Evolutionary conservation across 1,140 invertebrate species (phyloP), one percentile per base, ranked within the genome.

Genomic region (Atopsyche davidsoni): DNA sequence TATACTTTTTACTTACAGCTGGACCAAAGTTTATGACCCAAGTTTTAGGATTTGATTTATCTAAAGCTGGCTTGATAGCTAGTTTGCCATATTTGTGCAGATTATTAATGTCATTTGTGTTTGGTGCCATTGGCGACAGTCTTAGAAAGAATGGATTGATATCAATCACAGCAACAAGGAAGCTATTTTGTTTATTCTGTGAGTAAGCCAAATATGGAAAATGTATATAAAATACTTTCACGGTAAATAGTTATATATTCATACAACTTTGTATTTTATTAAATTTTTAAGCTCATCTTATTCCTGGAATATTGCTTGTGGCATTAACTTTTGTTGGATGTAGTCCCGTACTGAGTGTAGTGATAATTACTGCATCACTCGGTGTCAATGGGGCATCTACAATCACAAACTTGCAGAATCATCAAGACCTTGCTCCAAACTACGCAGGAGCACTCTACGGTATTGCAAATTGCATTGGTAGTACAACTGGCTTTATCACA

Each of bases 11-110:
- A 56, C 78, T 95, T 51, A 93, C 87, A 0, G 85, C 86, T 40
- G 83, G 93, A 3, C 93, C 93, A 0, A 92, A 88, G 46, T 96
- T 92, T 64, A 81, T 95, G 56, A 82, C 87, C 24, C 68, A 68
- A 50, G 84, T 92, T 9, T 74, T 96, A 10, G 85, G 89, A 45
- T 93, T 92, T 57, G 77, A 93, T 58, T 75, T 95, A 45, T 78
- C 85, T 60, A 70, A 81, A 49, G 82, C 82, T 39, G 83, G 84
- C 25, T 67, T 78, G n/a, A 66, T 86, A 36, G 82, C 82, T n/a
- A 80, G 82, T 10, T 57, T 85, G 32, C 83, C 84, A 2, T 83
- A 85, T 51, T 73, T 86, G 36, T 75, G 79, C 7, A 73, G 83
- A 60, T 61, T 86, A 25, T 56, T 80, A 1, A 69, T 79, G 31